Percentiles rank a stretch among this genome's conserved stretches.
phyloP scores from a whole-genome alignment of 1,140 invertebrate species.

The Babylonia areolata region DNA sequence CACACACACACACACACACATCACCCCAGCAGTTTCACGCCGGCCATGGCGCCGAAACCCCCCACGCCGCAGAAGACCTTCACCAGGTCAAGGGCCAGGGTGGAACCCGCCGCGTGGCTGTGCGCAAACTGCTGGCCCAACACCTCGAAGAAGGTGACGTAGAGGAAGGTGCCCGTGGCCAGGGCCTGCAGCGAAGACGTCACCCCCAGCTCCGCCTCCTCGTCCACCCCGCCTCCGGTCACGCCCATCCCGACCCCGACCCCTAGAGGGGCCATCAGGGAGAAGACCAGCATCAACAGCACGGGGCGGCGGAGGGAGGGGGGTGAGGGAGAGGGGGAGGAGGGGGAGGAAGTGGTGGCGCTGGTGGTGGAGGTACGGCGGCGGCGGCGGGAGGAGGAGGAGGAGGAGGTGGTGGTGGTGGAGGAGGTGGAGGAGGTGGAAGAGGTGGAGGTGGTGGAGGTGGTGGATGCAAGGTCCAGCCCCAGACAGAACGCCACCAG shows the following conservation, averaged over 20 bases:
- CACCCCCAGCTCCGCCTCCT: conserved; percentile 63
- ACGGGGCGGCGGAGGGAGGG: conserved; percentile 71
- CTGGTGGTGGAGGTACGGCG: too few relatives aligned
- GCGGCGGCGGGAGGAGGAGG: too few relatives aligned
- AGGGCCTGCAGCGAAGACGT: conserved; percentile 80
- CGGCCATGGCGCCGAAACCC: conserved; percentile 53
- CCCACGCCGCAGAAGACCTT: conserved; percentile 50
- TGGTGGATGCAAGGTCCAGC: conserved; percentile 80
- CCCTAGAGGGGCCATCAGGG: conserved; percentile 82
- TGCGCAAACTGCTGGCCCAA: conserved; percentile 79
- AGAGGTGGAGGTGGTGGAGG: too few relatives aligned
- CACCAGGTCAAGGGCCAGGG: conserved; percentile 8
- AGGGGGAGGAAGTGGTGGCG: too few relatives aligned
- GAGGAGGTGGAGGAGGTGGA: too few relatives aligned
- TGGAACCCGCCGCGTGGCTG: conserved; percentile 27
- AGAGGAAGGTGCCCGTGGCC: conserved; percentile 91
- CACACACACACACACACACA: too few relatives aligned
- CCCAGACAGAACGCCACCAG: conserved; percentile 88
- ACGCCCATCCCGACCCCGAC: conserved; percentile 80
- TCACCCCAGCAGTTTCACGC: conserved; percentile 46
- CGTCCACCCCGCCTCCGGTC: conserved; percentile 60
- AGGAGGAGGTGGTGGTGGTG: too few relatives aligned
- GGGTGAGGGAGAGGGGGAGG: too few relatives aligned
- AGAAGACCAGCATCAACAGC: conserved; percentile 76
- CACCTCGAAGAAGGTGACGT: conserved; percentile 94